These are phyloP conservation scores for Rhamphomyia laevipes DNA, from an alignment of 2,888 invertebrate species.

Conservation along the genomic window DNA sequence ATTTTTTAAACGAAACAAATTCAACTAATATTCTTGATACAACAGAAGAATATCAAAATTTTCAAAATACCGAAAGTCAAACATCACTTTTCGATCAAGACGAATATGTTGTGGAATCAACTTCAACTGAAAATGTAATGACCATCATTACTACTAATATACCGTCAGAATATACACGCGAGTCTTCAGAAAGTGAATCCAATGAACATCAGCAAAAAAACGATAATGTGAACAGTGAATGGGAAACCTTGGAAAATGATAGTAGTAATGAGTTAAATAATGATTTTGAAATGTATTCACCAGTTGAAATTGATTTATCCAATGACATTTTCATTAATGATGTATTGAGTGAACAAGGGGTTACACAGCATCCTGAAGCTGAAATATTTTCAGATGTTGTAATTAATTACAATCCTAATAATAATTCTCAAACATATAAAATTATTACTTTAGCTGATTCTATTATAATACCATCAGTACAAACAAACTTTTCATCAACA, in stretches of 20 bases:
- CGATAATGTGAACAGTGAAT: conserved; percentile 10
- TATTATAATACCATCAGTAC: too few relatives aligned
- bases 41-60: conserved; percentile 8
- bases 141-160: too few relatives aligned
- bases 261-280: conserved; percentile 26
- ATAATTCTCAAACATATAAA: too few relatives aligned
- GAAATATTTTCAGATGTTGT: conserved; percentile 26
- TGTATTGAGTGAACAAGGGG: conserved; percentile 28
- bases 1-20: too few relatives aligned
- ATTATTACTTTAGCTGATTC: too few relatives aligned
- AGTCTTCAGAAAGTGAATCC: conserved; percentile 3
- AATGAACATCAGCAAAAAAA: conserved; percentile 4
- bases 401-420: background rate
- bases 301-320: conserved; percentile 32
- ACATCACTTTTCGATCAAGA: conserved; percentile 10
- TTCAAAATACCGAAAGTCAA: background rate
- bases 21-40: background rate
- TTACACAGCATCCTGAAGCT: conserved; percentile 33
- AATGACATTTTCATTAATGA: conserved; percentile 37
- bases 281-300: conserved; percentile 29
- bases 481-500: too few relatives aligned
- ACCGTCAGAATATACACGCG: background rate
- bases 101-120: conserved; percentile 10
- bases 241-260: conserved; percentile 16
- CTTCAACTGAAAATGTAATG: background rate